phyloP scores from a whole-genome alignment of 2,113 vertebrate species.

The Burhinus bistriatus region DNA sequence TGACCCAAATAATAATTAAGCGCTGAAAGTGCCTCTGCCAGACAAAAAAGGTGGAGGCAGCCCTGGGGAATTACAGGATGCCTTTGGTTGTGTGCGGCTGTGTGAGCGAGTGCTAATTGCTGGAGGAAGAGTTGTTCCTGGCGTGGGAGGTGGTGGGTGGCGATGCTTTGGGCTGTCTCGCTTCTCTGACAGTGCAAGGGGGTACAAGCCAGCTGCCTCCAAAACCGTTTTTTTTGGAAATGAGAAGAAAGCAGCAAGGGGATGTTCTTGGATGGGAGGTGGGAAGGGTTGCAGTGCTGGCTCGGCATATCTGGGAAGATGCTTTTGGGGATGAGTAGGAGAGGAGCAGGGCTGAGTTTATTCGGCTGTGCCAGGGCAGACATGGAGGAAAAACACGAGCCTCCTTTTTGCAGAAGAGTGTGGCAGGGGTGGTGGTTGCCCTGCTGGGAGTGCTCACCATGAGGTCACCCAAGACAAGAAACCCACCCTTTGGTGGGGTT shows the following conservation, averaged over 20 bases:
- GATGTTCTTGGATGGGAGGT: background rate
- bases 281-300: background rate
- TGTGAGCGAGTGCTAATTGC: background rate
- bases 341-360: background rate
- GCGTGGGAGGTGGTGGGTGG: background rate
- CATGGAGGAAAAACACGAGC: rapidly evolving
- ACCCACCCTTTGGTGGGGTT: background rate
- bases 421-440: background rate
- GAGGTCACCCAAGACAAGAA: background rate
- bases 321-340: background rate
- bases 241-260: rapidly evolving
- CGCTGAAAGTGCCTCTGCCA: background rate
- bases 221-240: rapidly evolving
- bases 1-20: background rate
- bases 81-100: background rate
- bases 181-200: background rate
- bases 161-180: rapidly evolving
- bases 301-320: rapidly evolving
- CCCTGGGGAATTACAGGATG: background rate
- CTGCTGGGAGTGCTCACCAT: background rate
- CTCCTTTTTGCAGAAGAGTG: background rate
- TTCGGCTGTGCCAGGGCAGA: background rate
- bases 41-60: background rate
- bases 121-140: background rate
- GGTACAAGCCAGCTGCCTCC: background rate